phyloP scores from a whole-genome alignment of 2,797 vertebrate species.

The Melanotaenia nigrans region DNA sequence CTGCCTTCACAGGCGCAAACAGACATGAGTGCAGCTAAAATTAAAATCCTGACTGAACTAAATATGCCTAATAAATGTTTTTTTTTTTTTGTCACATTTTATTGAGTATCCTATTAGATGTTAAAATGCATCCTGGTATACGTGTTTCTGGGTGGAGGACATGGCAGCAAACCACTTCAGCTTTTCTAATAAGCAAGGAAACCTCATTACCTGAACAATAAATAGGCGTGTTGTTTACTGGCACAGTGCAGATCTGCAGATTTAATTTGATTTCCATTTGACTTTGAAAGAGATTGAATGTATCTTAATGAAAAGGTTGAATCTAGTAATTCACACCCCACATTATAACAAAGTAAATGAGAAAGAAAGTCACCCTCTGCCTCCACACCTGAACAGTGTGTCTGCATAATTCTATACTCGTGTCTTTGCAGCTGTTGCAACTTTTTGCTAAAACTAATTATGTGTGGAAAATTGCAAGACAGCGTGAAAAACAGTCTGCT shows the following conservation, averaged over 20 bases:
- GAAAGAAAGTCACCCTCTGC: slow-evolving; percentile 8
- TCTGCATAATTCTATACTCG: background rate
- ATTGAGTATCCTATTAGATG: background rate
- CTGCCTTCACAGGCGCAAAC: slow-evolving; percentile 3
- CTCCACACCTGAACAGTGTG: background rate
- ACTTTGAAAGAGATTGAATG: slow-evolving; percentile 56
- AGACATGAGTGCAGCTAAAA: slow-evolving; percentile 21
- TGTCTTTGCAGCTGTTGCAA: background rate
- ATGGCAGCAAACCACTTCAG: background rate
- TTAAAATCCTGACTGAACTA: slow-evolving; percentile 47
- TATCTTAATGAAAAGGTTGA: slow-evolving; percentile 53
- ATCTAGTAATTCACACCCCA: slow-evolving; percentile 46
- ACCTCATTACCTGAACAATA: slow-evolving; percentile 32
- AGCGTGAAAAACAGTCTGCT: slow-evolving; percentile 3
- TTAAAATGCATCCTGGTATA: slow-evolving; percentile 3
- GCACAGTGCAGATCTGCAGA: slow-evolving; percentile 7
- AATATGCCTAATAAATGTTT: slow-evolving; percentile 43
- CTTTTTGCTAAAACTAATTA: background rate
- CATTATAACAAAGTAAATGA: slow-evolving; percentile 30
- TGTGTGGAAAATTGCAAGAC: slow-evolving; percentile 1
- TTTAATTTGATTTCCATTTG: slow-evolving; percentile 53
- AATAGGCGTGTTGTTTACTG: slow-evolving; percentile 34
- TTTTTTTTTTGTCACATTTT: slow-evolving; percentile 6
- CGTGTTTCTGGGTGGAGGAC: background rate
- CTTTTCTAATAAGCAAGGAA: slow-evolving; percentile 12